phyloP scores from a whole-genome alignment of 2,113 vertebrate species.

The Trinectes maculatus region DNA sequence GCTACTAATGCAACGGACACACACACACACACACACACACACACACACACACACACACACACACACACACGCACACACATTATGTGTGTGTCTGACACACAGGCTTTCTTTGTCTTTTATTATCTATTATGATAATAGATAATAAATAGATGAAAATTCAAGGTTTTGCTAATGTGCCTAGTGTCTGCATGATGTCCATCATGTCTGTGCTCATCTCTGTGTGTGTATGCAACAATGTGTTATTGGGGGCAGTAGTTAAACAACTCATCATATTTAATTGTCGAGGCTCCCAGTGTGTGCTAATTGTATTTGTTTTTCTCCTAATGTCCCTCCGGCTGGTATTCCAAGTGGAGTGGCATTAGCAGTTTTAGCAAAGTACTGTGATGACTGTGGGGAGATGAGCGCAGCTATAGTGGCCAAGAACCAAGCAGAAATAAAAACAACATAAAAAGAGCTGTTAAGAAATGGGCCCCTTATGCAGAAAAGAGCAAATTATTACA shows the following conservation, averaged over 20 bases:
- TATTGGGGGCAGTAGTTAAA: conserved; percentile 18
- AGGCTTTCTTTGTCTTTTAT: conserved; percentile 19
- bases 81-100: conserved; percentile 3
- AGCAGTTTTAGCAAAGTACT: conserved; percentile 17
- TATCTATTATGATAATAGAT: background rate
- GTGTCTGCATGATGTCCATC: conserved; percentile 1
- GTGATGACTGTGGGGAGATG: conserved; percentile 6
- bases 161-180: background rate
- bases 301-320: conserved; percentile 24
- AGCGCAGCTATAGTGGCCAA: background rate
- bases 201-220: background rate
- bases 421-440: background rate
- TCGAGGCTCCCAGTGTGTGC: conserved; percentile 5
- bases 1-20: too few species aligned
- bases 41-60: too few species aligned
- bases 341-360: conserved; percentile 6
- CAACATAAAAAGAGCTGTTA: background rate
- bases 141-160: too few species aligned
- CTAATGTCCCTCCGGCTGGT: conserved; percentile 19
- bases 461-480: too few species aligned
- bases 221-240: background rate
- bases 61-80: too few species aligned
- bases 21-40: too few species aligned
- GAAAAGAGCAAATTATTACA: too few species aligned
- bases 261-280: conserved; percentile 19